Percentiles rank a stretch among this genome's conserved stretches.
phyloP scores from a whole-genome alignment of 1,140 invertebrate genomes.

The Lasioglossum baleicum region DNA sequence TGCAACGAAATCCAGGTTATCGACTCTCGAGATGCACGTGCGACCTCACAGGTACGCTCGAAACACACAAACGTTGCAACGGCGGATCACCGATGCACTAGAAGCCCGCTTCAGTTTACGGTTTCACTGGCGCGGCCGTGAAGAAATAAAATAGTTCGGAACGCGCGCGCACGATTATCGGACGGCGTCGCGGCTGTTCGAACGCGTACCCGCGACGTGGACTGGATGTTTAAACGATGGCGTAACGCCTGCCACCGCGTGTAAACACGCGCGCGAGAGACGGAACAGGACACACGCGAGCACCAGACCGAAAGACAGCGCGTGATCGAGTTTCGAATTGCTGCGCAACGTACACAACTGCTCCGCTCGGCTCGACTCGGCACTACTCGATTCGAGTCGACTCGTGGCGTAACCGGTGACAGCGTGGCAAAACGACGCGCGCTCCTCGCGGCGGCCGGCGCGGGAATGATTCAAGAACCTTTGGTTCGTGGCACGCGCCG shows the following conservation, averaged over 20 bases:
- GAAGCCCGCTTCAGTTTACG: too few relatives aligned
- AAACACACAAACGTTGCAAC: background rate
- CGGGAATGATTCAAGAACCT: constrained; percentile 71
- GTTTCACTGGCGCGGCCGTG: too few relatives aligned
- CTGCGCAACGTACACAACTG: background rate
- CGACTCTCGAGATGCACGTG: constrained; percentile 18
- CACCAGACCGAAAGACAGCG: background rate
- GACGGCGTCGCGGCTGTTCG: too few relatives aligned
- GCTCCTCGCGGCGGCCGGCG: constrained; percentile 69
- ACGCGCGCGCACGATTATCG: too few relatives aligned
- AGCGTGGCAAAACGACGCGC: constrained; percentile 61
- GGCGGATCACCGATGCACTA: too few relatives aligned
- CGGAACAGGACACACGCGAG: background rate
- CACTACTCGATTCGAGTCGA: background rate
- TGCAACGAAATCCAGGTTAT: constrained; percentile 74
- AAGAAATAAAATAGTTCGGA: too few relatives aligned
- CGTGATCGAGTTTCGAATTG: background rate
- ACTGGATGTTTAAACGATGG: too few relatives aligned
- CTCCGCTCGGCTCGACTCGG: background rate
- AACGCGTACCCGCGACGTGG: too few relatives aligned
- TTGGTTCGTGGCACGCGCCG: constrained; percentile 40
- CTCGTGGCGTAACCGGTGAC: constrained; percentile 60
- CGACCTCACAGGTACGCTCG: constrained; percentile 3
- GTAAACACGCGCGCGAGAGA: background rate
- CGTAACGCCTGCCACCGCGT: too few relatives aligned